A percentile compares a stretch with the other conserved stretches of the same genome.
Conservation (phyloP, 1,140 invertebrate genomes). For the Holotrichia oblita region DNA sequence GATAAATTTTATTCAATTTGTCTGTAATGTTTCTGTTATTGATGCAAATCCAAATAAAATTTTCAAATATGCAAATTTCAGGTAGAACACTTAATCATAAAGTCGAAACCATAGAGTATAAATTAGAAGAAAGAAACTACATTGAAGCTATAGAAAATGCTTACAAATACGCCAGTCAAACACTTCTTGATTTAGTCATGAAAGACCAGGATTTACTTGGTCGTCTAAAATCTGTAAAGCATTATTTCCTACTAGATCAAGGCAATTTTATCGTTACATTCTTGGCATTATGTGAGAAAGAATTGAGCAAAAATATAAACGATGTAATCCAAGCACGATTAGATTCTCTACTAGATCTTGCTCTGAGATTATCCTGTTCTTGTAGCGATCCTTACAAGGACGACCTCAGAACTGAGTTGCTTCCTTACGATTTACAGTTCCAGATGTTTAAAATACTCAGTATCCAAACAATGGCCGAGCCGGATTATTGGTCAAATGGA, state of each 20-base stretch:
- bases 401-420: constrained; percentile 86
- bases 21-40: too few species aligned
- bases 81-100: constrained; percentile 82
- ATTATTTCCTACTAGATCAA: constrained; percentile 91
- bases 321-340: constrained; percentile 85
- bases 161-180: constrained; percentile 90
- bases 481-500: constrained; percentile 62
- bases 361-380: constrained; percentile 84
- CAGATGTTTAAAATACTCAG: constrained; percentile 92
- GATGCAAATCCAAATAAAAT: too few species aligned
- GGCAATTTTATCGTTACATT: constrained; percentile 95
- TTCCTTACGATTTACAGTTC: constrained; percentile 87
- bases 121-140: constrained; percentile 80
- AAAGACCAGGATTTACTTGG: constrained; percentile 94
- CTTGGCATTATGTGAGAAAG: constrained; percentile 93
- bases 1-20: too few species aligned
- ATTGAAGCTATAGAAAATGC: constrained; percentile 88
- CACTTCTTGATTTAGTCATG: constrained; percentile 86
- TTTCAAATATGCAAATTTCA: too few species aligned
- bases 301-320: constrained; percentile 87
- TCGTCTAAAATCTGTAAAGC: constrained; percentile 89
- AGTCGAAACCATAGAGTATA: constrained; percentile 80
- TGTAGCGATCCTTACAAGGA: constrained; percentile 94
- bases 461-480: constrained; percentile 82
- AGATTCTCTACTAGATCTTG: constrained; percentile 86